Base-by-base conservation (phyloP, 2,113 vertebrate genomes). In the Prinia subflava region DNA sequence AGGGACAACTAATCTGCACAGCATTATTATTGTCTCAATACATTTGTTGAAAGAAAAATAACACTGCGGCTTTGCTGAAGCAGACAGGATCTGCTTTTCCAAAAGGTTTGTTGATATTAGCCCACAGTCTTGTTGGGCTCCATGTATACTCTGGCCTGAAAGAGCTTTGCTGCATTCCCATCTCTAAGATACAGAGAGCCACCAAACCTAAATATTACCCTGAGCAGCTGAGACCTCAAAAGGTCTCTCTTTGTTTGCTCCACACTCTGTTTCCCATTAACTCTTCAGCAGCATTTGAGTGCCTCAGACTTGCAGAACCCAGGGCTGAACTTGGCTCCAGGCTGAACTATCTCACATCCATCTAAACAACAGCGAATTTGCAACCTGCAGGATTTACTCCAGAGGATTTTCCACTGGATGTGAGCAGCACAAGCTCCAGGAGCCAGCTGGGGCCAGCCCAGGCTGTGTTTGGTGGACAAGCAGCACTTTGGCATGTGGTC, bases 81-180 rank as follows among this genome's bases (percentile, higher is more conserved):
- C 94, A 94, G 93, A 96, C 93, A 82, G 92, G 94, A 95, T 96
- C 96, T 92, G 95, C 93, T 89, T 94, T 91, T 97, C 92, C 93
- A 96, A 93, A 94, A 95, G 96, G 94, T 96, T 97, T 96, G 95
- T 97, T 97, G 96, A 97, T 95, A 89, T 90, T 96, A 97, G 94
- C 90, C 94, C 88, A 81, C 94, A 94, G 33, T 71, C 93, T 89
- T 84, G 92, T 96, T 86, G 70, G 95, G 76, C 92, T 96, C 86
- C 92, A 62, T 95, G 95, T 96, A 95, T 90, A 94, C 95, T 95
- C 95, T 95, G 94, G 88, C 75, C 92, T 96, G 85, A 94, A 92
- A 95, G 86, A 82, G 90, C 90, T 94, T 90, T 95, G 90, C 94
- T 96, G 93, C 94, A 94, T 96, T 97, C 93, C 93, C 95, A 95